A percentile compares a stretch with the other conserved stretches of the same genome.
phyloP scores from a whole-genome alignment of 2,113 vertebrate genomes.

The Silurus meridionalis region DNA sequence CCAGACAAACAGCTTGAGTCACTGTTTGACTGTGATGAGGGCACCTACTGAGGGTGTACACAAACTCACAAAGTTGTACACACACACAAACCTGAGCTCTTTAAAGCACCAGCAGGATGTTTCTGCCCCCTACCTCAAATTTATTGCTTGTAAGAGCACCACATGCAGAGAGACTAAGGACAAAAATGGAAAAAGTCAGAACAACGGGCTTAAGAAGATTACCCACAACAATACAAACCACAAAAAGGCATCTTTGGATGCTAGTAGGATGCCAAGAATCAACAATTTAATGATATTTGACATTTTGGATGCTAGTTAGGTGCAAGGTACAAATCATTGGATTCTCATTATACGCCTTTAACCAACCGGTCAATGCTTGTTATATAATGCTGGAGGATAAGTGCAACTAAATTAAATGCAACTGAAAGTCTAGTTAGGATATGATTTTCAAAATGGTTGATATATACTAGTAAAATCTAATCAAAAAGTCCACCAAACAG shows the following conservation, averaged over 20 bases:
- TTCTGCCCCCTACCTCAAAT: not conserved
- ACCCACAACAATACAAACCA: not conserved
- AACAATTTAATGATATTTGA: not conserved
- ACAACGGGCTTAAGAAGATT: not conserved
- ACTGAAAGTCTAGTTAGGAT: not conserved
- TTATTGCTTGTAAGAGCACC: slow-evolving; percentile 3
- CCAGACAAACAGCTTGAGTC: slow-evolving; percentile 55
- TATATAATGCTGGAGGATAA: not conserved
- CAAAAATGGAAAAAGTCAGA: slow-evolving; percentile 2
- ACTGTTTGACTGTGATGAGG: slow-evolving; percentile 47
- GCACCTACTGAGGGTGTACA: slow-evolving; percentile 37
- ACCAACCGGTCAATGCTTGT: no score
- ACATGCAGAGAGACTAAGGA: not conserved
- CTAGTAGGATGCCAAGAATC: not conserved
- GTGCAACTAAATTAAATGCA: no score
- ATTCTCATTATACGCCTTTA: not conserved
- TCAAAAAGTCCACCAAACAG: not conserved
- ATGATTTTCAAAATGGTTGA: not conserved
- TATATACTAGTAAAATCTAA: not conserved
- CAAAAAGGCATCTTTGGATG: not conserved
- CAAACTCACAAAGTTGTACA: slow-evolving; percentile 35
- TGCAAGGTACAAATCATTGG: not conserved
- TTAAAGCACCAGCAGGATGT: slow-evolving; percentile 14
- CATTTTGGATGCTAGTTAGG: not conserved
- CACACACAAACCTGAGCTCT: not conserved